Conservation (phyloP, 2,113 vertebrate genomes). For the Siniperca knerii region DNA sequence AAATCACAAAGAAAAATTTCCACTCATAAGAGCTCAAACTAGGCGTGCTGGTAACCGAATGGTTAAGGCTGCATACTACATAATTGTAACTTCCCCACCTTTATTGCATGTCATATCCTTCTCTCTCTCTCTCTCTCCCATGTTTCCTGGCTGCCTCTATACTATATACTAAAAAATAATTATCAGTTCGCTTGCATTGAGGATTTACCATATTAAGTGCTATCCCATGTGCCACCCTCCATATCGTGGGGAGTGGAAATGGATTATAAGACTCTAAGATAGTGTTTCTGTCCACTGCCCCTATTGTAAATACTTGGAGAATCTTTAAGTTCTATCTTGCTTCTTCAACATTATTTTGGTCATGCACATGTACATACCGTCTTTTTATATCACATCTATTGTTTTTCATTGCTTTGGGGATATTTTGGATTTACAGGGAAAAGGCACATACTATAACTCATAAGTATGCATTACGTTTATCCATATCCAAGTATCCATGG, state of each 20-base stretch:
- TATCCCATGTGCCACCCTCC: neutral
- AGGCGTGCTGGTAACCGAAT: neutral
- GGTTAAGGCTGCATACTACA: neutral
- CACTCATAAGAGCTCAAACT: neutral
- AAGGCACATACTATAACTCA: neutral
- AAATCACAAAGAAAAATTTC: neutral
- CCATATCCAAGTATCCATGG: neutral
- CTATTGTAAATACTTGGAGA: neutral
- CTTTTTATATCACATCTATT: neutral
- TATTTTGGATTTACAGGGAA: neutral
- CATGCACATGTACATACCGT: neutral
- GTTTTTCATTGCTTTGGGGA: neutral
- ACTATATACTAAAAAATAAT: neutral
- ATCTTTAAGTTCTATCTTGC: neutral
- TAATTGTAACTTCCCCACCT: neutral
- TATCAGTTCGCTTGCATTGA: neutral
- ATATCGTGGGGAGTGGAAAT: slow-evolving; percentile 1
- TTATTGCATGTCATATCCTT: neutral
- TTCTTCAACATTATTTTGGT: neutral
- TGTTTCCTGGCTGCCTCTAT: too few relatives aligned
- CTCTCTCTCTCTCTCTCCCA: neutral
- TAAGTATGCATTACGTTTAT: neutral
- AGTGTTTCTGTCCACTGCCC: neutral
- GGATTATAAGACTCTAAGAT: neutral
- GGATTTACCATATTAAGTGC: neutral